A percentile compares a stretch with the other conserved stretches of the same genome.
phyloP scores from a whole-genome alignment of 2,888 invertebrate genomes.

The Malachius bipustulatus region DNA sequence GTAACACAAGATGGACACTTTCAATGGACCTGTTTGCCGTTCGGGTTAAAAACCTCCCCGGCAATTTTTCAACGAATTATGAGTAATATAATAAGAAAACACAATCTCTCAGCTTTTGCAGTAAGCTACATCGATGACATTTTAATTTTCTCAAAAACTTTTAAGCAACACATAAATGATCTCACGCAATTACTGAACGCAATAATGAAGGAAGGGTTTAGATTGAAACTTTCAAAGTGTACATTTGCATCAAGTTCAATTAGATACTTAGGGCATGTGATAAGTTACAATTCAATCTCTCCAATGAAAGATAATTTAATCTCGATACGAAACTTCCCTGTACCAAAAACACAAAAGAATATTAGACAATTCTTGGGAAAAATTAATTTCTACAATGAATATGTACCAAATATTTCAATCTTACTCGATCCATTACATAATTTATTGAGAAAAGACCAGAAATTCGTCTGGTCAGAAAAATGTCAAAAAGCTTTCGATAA shows the following conservation, averaged over 20 bases:
- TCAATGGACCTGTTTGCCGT: conserved; percentile 19
- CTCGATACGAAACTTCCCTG: conserved; percentile 13
- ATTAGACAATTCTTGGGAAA: conserved; percentile 15
- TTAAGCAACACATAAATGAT: conserved; percentile 18
- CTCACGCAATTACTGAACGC: conserved; percentile 8
- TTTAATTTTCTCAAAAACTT: conserved; percentile 18
- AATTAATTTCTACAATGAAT: conserved; percentile 14
- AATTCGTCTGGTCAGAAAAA: conserved; percentile 4
- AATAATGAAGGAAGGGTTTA: conserved; percentile 12
- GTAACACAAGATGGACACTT: conserved; percentile 21
- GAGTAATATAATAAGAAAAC: conserved; percentile 14
- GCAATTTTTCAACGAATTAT: conserved; percentile 19
- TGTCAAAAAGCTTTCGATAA: conserved; percentile 5
- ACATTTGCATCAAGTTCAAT: conserved; percentile 11
- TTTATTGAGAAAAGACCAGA: conserved; percentile 6
- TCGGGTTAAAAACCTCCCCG: conserved; percentile 19
- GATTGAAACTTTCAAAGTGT: conserved; percentile 14
- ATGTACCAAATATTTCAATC: conserved; percentile 12
- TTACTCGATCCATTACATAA: conserved; percentile 13
- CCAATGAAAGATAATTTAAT: conserved; percentile 14
- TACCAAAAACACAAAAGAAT: conserved; percentile 14
- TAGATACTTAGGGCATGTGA: conserved; percentile 14
- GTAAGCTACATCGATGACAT: conserved; percentile 21
- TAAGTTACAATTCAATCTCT: conserved; percentile 11
- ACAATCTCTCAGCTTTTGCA: conserved; percentile 14